Percentiles rank a stretch among this genome's conserved stretches.
These are phyloP conservation scores for Anguilla megastoma DNA, from an alignment of 2,797 vertebrate species.

Conservation along the genomic window DNA sequence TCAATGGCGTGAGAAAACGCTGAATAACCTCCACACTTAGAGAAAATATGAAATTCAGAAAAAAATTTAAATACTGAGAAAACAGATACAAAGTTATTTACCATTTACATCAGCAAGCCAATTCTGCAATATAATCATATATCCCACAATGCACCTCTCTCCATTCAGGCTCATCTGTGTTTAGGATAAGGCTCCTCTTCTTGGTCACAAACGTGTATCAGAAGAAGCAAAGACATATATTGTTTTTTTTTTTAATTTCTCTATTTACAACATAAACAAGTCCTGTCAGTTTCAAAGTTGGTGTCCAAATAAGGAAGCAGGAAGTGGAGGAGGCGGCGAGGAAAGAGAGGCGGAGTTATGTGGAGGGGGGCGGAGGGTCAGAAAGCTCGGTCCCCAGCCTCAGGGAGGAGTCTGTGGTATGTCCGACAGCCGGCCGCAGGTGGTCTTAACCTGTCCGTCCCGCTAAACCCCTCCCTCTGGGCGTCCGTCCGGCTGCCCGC, in stretches of 20 bases:
- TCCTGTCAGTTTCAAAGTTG: slow-evolving; percentile 54
- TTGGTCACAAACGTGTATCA: slow-evolving; percentile 66
- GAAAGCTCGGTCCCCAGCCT: background rate
- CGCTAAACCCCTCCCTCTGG: background rate
- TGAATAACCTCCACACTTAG: slow-evolving; percentile 1
- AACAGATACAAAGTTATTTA: slow-evolving; percentile 80
- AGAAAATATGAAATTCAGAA: slow-evolving; percentile 40
- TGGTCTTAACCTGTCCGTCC: background rate
- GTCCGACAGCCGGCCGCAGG: background rate
- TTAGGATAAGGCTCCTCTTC: slow-evolving; percentile 71
- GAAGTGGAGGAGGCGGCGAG: background rate
- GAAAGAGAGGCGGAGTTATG: background rate
- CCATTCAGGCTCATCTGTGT: slow-evolving; percentile 58
- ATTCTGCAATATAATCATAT: slow-evolving; percentile 55
- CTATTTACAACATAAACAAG: slow-evolving; percentile 81
- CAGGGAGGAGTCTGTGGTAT: background rate
- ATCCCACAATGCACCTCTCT: slow-evolving; percentile 36
- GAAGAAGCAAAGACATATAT: slow-evolving; percentile 70
- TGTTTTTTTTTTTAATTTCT: slow-evolving; percentile 65
- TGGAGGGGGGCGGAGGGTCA: slow-evolving; percentile 2
- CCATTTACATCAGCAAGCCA: slow-evolving; percentile 71
- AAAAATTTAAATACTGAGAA: slow-evolving; percentile 47
- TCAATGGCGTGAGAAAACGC: slow-evolving; percentile 44
- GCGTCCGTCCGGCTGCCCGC: background rate
- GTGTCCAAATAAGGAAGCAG: background rate